Percentiles rank a stretch among this genome's conserved stretches.
These are phyloP conservation scores for Biston betularia DNA, from an alignment of 2,888 invertebrate species.

Conservation along the genomic window DNA sequence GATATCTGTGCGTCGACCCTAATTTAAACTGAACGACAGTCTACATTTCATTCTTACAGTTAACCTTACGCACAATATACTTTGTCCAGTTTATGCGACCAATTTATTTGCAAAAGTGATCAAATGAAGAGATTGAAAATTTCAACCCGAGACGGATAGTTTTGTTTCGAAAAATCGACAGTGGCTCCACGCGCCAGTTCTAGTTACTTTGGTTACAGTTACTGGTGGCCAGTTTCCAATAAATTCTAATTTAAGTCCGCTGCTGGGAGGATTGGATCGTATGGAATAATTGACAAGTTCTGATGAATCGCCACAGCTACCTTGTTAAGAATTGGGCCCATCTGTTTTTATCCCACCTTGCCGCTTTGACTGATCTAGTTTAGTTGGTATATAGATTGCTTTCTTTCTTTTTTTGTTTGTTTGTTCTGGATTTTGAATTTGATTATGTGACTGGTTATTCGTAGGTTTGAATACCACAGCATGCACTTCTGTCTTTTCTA, in stretches of 20 bases:
- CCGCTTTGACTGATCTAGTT: slow-evolving; percentile 12
- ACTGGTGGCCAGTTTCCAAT: slow-evolving; percentile 61
- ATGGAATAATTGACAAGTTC: slow-evolving; percentile 77
- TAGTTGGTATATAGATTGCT: slow-evolving; percentile 13
- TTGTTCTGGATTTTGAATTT: slow-evolving; percentile 9
- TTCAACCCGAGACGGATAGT: neutral
- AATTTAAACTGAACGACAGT: slow-evolving; percentile 35
- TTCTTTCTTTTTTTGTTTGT: slow-evolving; percentile 17
- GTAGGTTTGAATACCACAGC: no score
- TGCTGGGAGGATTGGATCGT: slow-evolving; percentile 63
- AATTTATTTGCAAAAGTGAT: neutral
- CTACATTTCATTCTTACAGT: slow-evolving; percentile 31
- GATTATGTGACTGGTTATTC: neutral
- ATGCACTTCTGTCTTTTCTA: no score
- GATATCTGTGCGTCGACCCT: slow-evolving; percentile 21
- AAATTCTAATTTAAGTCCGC: slow-evolving; percentile 83
- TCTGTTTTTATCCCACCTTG: slow-evolving; percentile 32
- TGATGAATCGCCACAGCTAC: slow-evolving; percentile 80
- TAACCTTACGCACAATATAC: neutral
- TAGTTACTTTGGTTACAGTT: slow-evolving; percentile 2
- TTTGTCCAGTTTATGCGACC: slow-evolving; percentile 17
- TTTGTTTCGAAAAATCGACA: neutral
- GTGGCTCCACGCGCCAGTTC: neutral
- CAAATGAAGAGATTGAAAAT: neutral
- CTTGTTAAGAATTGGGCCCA: slow-evolving; percentile 70